These are phyloP conservation scores for Thunnus albacares DNA, from an alignment of 2,797 vertebrate species.

Conservation along the genomic window DNA sequence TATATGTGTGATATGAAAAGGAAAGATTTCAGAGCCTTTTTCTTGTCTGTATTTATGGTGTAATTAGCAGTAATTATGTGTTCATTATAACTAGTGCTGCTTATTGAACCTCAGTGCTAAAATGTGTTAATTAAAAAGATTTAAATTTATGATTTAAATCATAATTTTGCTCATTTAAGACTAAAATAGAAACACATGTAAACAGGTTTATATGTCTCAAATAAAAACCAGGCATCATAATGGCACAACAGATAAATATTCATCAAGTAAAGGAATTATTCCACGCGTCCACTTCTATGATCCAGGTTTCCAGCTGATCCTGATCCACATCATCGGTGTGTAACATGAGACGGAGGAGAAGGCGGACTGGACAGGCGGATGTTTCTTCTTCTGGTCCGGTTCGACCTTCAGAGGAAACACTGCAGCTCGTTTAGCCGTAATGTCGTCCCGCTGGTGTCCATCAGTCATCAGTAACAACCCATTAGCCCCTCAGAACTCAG, in stretches of 20 bases:
- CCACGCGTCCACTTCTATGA: no score
- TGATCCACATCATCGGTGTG: not conserved
- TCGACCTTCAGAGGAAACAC: slow-evolving; percentile 57
- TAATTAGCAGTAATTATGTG: not conserved
- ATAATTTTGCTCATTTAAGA: no score
- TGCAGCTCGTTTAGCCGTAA: slow-evolving; percentile 38
- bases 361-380: not conserved
- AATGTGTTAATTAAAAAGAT: no score
- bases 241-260: no score
- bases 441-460: slow-evolving; percentile 34
- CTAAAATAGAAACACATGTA: no score
- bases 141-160: no score
- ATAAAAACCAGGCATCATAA: no score
- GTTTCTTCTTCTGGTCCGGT: not conserved
- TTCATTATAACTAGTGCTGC: rapidly evolving
- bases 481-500: slow-evolving; percentile 24
- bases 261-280: no score
- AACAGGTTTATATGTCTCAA: no score
- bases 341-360: not conserved
- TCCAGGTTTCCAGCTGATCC: no score
- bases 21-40: not conserved
- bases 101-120: not conserved
- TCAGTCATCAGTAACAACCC: slow-evolving; percentile 38
- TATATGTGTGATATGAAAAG: not conserved
- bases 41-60: no score